These are phyloP conservation scores for Drosophila hamatofila DNA, from an alignment of 2,888 invertebrate genomes.

Conservation along the genomic window DNA sequence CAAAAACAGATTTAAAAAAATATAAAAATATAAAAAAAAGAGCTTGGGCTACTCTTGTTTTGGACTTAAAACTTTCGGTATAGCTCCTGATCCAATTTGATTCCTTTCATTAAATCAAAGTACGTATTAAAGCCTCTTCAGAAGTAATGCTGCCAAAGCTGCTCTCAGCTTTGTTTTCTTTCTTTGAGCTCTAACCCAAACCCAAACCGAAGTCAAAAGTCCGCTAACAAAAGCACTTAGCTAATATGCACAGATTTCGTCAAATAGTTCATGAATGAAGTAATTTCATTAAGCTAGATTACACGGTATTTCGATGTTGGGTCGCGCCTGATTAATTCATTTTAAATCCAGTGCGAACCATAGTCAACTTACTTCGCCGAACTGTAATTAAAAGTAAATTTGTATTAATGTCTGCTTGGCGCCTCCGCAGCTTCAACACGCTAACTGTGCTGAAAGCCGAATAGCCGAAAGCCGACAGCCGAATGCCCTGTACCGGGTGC, in stretches of 20 bases:
- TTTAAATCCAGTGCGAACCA: conserved; percentile 13
- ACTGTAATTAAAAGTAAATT: conserved; percentile 59
- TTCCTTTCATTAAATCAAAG: no score
- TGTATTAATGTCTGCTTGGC: conserved; percentile 35
- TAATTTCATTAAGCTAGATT: conserved; percentile 1
- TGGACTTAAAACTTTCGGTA: no score
- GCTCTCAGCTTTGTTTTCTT: no score
- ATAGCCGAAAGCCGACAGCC: background rate
- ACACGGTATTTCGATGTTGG: background rate
- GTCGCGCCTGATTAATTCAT: background rate
- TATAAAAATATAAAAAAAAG: no score
- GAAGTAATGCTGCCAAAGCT: no score
- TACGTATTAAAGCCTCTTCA: no score
- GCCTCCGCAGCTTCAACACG: background rate
- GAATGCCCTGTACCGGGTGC: background rate
- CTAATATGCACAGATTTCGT: background rate
- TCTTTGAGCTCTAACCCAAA: background rate
- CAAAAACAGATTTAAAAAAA: no score
- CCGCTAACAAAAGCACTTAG: background rate
- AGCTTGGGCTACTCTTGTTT: no score
- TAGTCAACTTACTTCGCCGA: conserved; percentile 16
- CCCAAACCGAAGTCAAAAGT: background rate
- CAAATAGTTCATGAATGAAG: background rate
- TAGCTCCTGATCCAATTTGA: no score
- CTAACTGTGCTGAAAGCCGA: no score